Percentiles rank a stretch among this genome's conserved stretches.
Evolutionary conservation across 2,888 invertebrate species (phyloP).

Genomic region (Eupsilia transversa): DNA sequence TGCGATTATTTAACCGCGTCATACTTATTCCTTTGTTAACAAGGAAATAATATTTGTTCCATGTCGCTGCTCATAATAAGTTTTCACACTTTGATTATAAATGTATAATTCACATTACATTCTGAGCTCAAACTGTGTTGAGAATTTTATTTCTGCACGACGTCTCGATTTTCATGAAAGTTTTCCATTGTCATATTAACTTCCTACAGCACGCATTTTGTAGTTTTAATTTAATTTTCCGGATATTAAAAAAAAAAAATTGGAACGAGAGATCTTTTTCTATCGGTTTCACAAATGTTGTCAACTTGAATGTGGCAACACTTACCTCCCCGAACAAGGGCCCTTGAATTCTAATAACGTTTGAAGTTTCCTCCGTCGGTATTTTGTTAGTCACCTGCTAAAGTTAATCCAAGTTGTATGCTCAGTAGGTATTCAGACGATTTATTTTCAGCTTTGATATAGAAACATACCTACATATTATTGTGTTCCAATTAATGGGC

Average conservation of each 20-base stretch:
- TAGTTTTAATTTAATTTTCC: not conserved
- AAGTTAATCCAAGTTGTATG: constrained; percentile 23
- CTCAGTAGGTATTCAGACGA: not conserved
- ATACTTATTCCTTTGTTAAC: constrained; percentile 15
- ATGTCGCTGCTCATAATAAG: constrained; percentile 44
- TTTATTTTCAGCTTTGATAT: not conserved
- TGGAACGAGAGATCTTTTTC: not conserved
- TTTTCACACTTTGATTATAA: too few species aligned
- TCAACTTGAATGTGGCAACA: constrained; percentile 26
- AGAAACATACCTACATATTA: too few species aligned
- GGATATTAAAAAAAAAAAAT: too few species aligned
- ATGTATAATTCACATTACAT: too few species aligned
- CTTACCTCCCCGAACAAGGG: constrained; percentile 20
- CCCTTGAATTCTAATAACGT: constrained; percentile 64
- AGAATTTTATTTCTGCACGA: not conserved
- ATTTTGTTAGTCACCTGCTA: constrained; percentile 41
- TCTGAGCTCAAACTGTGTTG: not conserved
- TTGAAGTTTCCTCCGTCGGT: constrained; percentile 39
- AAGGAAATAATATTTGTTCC: constrained; percentile 54
- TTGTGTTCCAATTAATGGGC: not conserved
- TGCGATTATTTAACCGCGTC: not conserved
- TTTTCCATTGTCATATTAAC: not conserved
- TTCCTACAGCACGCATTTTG: not conserved
- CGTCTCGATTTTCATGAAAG: not conserved
- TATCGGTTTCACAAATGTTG: constrained; percentile 16